phyloP scores from a whole-genome alignment of 2,113 vertebrate genomes.

The Harpagus bidentatus region DNA sequence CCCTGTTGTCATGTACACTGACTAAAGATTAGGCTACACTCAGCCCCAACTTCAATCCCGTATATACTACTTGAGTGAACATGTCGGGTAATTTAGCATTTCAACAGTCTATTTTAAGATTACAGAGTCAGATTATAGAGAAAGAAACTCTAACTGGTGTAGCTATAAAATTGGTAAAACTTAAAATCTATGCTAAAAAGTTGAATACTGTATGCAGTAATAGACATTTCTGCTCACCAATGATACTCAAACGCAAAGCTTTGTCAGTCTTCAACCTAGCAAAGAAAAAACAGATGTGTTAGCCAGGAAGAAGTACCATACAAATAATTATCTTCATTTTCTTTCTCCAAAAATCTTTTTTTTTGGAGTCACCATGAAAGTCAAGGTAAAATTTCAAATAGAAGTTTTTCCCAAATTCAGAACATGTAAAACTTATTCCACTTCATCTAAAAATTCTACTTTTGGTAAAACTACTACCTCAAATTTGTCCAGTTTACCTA shows the following conservation, averaged over 20 bases:
- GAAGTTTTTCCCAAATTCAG: background rate
- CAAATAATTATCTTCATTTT: background rate
- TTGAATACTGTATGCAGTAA: background rate
- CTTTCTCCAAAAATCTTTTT: background rate
- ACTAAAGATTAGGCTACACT: background rate
- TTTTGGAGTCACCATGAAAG: background rate
- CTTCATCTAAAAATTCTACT: background rate
- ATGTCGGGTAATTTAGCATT: background rate
- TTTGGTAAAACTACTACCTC: background rate
- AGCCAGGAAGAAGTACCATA: background rate
- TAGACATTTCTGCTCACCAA: constrained; percentile 73
- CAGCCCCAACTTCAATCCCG: background rate
- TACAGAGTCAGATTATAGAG: background rate
- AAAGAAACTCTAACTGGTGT: background rate
- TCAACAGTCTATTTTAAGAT: background rate
- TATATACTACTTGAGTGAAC: background rate
- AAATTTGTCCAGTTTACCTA: background rate
- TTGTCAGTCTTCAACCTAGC: constrained; percentile 84
- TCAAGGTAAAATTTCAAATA: background rate
- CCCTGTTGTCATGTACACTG: background rate
- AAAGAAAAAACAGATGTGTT: background rate
- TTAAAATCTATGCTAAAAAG: background rate
- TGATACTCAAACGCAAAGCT: constrained; percentile 83
- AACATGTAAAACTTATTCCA: background rate
- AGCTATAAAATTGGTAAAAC: background rate